Conservation (phyloP, 1,140 invertebrate genomes). For the Euura saliciscinereae region DNA sequence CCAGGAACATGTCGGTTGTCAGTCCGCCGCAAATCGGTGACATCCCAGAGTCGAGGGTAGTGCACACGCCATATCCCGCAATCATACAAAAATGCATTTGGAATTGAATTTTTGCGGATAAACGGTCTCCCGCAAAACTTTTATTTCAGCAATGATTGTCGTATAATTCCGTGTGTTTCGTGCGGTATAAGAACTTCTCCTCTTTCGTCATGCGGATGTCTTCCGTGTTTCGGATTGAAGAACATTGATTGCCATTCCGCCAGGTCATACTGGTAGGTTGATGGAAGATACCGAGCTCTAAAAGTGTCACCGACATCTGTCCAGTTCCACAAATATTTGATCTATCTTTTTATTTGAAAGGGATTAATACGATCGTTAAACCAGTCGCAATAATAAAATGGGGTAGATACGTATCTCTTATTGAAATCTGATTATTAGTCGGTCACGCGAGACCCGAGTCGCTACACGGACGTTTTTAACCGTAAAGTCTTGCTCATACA, state of each 20-base stretch:
- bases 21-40: not conserved
- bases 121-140: not conserved
- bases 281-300: not conserved
- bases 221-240: not conserved
- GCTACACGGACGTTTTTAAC: not conserved
- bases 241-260: not conserved
- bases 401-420: not conserved
- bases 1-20: not conserved
- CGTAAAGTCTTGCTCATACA: no score
- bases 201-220: not conserved
- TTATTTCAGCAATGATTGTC: not conserved
- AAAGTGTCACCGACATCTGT: constrained; percentile 4
- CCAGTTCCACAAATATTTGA: not conserved
- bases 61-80: not conserved
- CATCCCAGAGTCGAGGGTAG: not conserved
- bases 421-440: not conserved
- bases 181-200: not conserved
- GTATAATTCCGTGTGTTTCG: not conserved
- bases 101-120: not conserved
- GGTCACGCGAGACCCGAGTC: not conserved
- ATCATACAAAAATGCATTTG: not conserved
- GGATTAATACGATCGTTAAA: not conserved
- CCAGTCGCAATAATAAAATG: not conserved
- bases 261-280: not conserved
- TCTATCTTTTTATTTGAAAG: constrained; percentile 2